Conservation (phyloP, 2,797 vertebrate genomes). For the Falco naumanni region DNA sequence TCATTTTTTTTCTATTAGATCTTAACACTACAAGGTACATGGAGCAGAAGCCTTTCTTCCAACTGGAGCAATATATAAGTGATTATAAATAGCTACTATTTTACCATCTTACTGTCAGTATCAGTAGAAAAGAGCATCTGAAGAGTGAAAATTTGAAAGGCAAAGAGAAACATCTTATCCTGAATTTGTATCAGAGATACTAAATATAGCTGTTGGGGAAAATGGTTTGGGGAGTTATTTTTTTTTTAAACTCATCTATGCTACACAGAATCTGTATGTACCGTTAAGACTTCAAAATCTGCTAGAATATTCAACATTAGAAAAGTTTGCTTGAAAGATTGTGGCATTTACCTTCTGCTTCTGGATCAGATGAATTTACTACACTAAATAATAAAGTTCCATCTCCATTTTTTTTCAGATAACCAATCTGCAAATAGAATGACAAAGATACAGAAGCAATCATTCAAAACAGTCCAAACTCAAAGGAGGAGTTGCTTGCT, state of each 20-base stretch:
- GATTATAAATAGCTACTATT: not conserved
- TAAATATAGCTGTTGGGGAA: not conserved
- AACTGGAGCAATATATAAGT: not conserved
- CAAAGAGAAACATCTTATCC: not conserved
- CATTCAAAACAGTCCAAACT: not conserved
- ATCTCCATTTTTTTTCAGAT: conserved; percentile 89
- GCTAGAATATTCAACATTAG: not conserved
- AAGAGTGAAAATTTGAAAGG: not conserved
- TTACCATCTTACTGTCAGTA: not conserved
- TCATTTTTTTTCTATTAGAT: not conserved
- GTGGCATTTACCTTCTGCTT: conserved; percentile 86
- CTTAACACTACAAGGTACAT: not conserved
- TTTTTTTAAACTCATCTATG: not conserved
- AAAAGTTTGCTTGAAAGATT: not conserved
- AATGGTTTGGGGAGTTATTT: not conserved
- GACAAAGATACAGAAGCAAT: not conserved
- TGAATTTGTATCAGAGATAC: not conserved
- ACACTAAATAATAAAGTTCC: conserved; percentile 89
- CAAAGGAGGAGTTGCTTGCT: not conserved
- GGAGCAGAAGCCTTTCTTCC: not conserved
- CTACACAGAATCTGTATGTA: not conserved
- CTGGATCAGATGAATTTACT: conserved; percentile 91
- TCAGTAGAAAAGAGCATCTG: not conserved
- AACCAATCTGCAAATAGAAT: conserved; percentile 87
- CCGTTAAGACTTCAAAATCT: not conserved